Percentiles rank a stretch among this genome's conserved stretches.
Evolutionary conservation across 2,888 invertebrate genomes (phyloP).

Genomic region (Aporophyla nigra): DNA sequence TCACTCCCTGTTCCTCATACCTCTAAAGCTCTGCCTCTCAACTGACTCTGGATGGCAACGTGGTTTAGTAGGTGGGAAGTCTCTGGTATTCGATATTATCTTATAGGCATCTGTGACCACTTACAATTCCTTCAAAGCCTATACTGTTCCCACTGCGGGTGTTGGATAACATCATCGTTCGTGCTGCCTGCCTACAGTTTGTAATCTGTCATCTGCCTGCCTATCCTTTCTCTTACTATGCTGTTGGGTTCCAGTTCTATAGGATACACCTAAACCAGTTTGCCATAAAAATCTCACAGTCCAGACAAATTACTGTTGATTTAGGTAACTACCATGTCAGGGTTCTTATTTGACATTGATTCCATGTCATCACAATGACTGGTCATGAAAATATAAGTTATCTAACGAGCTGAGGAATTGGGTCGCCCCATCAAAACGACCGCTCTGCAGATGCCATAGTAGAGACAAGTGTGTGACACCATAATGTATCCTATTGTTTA

Average conservation of each 20-base stretch:
- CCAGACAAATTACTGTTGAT: not conserved
- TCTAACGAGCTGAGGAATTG: constrained; percentile 45
- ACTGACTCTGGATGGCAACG: too few relatives aligned
- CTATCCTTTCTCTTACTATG: not conserved
- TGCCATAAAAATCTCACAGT: not conserved
- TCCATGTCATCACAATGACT: constrained; percentile 7
- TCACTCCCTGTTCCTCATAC: too few relatives aligned
- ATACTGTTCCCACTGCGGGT: too few relatives aligned
- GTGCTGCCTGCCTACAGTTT: too few relatives aligned
- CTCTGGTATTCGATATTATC: too few relatives aligned
- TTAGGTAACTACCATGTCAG: not conserved
- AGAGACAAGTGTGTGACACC: constrained; percentile 13
- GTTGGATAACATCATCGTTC: too few relatives aligned
- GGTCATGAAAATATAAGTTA: constrained; percentile 32
- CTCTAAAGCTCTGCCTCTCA: too few relatives aligned
- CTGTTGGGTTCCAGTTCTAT: not conserved
- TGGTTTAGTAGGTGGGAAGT: too few relatives aligned
- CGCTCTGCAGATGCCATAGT: constrained; percentile 24
- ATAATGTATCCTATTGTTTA: constrained; percentile 31
- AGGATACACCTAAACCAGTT: not conserved
- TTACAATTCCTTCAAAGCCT: too few relatives aligned
- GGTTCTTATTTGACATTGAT: constrained; percentile 32
- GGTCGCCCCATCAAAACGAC: constrained; percentile 53
- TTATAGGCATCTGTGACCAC: too few relatives aligned
- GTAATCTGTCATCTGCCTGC: not conserved